Base-by-base conservation (phyloP, 2,888 invertebrate genomes). In the Drosophila paramelanica region DNA sequence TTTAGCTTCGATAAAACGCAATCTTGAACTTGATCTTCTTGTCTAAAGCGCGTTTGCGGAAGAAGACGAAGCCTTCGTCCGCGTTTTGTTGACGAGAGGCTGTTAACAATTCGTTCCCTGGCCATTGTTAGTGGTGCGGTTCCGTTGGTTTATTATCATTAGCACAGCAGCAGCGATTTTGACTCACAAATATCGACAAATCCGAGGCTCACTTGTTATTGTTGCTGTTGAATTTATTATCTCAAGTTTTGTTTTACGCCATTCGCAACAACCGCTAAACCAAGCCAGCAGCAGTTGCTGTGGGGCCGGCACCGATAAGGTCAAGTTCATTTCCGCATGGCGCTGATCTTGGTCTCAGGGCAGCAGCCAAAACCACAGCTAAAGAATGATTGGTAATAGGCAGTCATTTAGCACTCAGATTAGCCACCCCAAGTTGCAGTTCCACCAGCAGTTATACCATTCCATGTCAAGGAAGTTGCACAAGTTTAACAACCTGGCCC, bases 321-420 rank as follows among this genome's bases (percentile, higher is more conserved):
- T 86, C 86, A 86, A 86, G 86, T 86, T 86, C 74, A 82, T 79
- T 86, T 86, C 88, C 86, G 86, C 75, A 78, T 86, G 50, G 47
- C 39, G 41, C 56, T 58, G 61, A 59, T 64, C 66, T 73, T 69
- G 67, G 60, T 39, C 45, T 60, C 27, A 55, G 59, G 51, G 43
- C 52, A 65, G 57, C 56, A 42, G 39, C 6, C 38, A 56, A 58
- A 45, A 25, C 10, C 14, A 42, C 59, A 46, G 36, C 10, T 13
- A 42, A 66, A 76, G 76, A 77, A 75, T 55, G 39, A 55, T 51
- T 17, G 49, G 33, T 73, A 77, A 69, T 62, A 56, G 55, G 4
- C 52, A 41, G 41, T 27, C 31, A 60, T 68, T 73, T 73, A 68
- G 50, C 60, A 64, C 49, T 36, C 58, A 8, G 33, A 11, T 49